These are phyloP conservation scores for Lydus trimaculatus DNA, from an alignment of 2,888 invertebrate species.

Conservation along the genomic window DNA sequence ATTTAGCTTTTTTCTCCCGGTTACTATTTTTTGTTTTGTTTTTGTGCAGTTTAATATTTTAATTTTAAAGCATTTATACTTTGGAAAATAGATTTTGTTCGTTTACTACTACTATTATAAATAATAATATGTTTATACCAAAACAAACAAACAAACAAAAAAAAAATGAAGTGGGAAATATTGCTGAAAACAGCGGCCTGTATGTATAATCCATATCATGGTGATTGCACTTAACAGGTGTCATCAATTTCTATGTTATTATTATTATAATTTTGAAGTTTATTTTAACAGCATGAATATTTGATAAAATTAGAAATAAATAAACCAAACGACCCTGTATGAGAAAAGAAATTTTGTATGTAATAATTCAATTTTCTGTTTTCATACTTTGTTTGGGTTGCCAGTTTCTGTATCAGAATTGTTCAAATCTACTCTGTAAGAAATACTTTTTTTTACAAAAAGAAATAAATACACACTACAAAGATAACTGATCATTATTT, in stretches of 20 bases:
- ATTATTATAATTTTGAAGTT: slow-evolving; percentile 25
- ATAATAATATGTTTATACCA: slow-evolving; percentile 46
- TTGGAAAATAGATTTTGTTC: slow-evolving; percentile 40
- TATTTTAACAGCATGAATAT: not conserved
- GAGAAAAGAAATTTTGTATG: slow-evolving; percentile 8
- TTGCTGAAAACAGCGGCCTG: not conserved
- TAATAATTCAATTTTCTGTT: slow-evolving; percentile 9
- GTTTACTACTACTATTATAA: not conserved
- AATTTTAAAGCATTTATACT: slow-evolving; percentile 56
- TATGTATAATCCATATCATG: slow-evolving; percentile 36
- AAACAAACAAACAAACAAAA: slow-evolving; percentile 40
- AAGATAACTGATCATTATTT: slow-evolving; percentile 44
- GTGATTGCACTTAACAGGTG: slow-evolving; percentile 49
- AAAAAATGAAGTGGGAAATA: slow-evolving; percentile 22
- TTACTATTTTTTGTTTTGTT: slow-evolving; percentile 25
- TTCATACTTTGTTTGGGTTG: slow-evolving; percentile 16
- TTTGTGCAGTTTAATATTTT: not conserved
- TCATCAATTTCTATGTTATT: slow-evolving; percentile 49
- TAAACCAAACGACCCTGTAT: slow-evolving; percentile 19
- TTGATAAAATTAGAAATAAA: slow-evolving; percentile 21
- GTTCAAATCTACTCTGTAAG: slow-evolving; percentile 38
- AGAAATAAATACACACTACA: slow-evolving; percentile 30
- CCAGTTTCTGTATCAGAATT: slow-evolving; percentile 27
- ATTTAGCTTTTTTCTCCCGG: slow-evolving; percentile 1
- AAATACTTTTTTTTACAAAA: slow-evolving; percentile 47